Evolutionary conservation across 92 coral and sea anemone genomes (phyloP), one percentile per base, ranked within the genome.

Genomic region (Porites evermanni): DNA sequence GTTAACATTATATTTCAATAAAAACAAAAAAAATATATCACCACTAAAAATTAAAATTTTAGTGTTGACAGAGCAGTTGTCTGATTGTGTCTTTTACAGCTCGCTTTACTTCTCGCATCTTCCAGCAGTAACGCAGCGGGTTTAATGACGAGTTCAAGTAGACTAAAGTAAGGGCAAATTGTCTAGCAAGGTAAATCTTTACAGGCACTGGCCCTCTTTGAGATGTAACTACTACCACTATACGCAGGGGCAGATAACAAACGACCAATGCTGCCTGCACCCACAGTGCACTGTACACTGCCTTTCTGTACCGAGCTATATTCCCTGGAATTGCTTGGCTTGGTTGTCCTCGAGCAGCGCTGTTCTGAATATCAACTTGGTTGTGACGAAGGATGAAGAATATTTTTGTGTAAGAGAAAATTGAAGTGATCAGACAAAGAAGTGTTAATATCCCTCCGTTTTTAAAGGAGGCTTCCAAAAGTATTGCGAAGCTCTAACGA

Each of bases 201-300:
- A 4, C 5, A 4, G 47, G 47, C 47, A 38, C 5, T 0, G 47
- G 47, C 47, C 47, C 38, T 32, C 4, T 38, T 38, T 38, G 47
- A 4, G 47, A 6, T 2, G 58, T 7, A 3, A 23, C 7, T 23
- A 1, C 79, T 4, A 38, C 26, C 23, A 53, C 79, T 56, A 75
- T 56, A 14, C 66, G 44, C 12, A 11, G 8, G 8, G 70, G 82
- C 11, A 32, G 24, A 16, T 61, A 78, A 14, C 82, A 78, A 16
- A 23, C 29, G 2, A 29, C 23, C 11, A 63, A 1, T n/a, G 72
- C 8, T 14, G n/a, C 17, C 24, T 78, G 70, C 16, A 78, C 82
- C 56, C 69, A 63, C 72, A 78, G 44, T 63, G 82, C 72, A 63
- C 60, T 78, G 38, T 56, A 78, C 53, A 78, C 82, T 78, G 72